Evolutionary conservation across 2,888 invertebrate genomes (phyloP), one percentile per base, ranked within the genome.

Genomic region (Trypoxylon attenuatum): DNA sequence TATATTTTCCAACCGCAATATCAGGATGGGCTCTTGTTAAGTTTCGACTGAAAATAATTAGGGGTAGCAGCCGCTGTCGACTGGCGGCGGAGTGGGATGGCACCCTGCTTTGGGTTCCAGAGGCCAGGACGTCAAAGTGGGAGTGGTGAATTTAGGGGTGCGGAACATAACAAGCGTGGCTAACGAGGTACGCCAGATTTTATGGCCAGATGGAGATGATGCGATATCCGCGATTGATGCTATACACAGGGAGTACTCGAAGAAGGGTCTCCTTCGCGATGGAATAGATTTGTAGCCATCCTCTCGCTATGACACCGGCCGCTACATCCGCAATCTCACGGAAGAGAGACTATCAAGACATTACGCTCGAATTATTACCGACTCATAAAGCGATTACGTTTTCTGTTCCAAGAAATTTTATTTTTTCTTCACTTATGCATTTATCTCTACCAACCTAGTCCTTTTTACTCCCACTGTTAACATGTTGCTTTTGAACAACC

Each of bases 171-270:
- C 83, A 84, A 84, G 84, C 83, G 81, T 80, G 61, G 82, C 82
- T 85, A 85, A 85, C 85, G 84, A 85, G 85, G 80, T 81, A 72
- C 79, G 68, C 79, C 80, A 82, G 84, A 84, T 85, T 85, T 85
- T 83, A 84, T 80, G 84, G 82, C 73, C 84, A 83, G 84, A 84
- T 83, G 84, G 81, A 83, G 82, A 82, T 84, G 82, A 83, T 84
- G 78, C 82, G 82, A 82, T 82, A 81, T 82, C 75, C 79, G 76
- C 82, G 84, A 83, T 81, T 84, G 83, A 83, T 84, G 82, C 78
- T 73, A 51, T 69, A 69, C 57, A 61, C 64, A 38, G 42, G 41
- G 46, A 38, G 49, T 47, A 45, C 58, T 59, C 67, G 62, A 46
- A 72, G 60, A 58, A 46, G 63, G 69, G 55, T 60, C 43, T 68